Evolutionary conservation across 2,888 invertebrate species (phyloP).

Genomic region (Chrysolina haemoptera): DNA sequence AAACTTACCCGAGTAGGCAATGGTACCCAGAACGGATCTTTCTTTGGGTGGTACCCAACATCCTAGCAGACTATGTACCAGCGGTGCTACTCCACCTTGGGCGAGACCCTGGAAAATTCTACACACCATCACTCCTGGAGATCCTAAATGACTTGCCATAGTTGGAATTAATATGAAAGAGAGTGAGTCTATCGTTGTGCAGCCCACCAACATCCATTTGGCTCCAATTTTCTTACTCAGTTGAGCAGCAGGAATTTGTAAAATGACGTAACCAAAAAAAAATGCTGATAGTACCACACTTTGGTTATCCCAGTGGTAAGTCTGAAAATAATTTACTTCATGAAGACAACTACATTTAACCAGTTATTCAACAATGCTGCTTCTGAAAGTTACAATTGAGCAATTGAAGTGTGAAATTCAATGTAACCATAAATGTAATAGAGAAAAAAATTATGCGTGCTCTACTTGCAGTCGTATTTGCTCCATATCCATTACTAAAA

Average conservation of each 20-base stretch:
- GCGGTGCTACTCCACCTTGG: slow-evolving; percentile 82
- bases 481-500: too few relatives aligned
- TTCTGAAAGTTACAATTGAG: too few relatives aligned
- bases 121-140: slow-evolving; percentile 75
- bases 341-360: too few relatives aligned
- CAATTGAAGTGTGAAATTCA: too few relatives aligned
- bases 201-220: slow-evolving; percentile 75
- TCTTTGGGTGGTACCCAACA: slow-evolving; percentile 84
- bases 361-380: too few relatives aligned
- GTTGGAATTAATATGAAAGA: slow-evolving; percentile 79
- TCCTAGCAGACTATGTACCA: slow-evolving; percentile 80
- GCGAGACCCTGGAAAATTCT: slow-evolving; percentile 82
- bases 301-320: slow-evolving; percentile 73
- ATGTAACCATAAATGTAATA: too few relatives aligned
- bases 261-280: slow-evolving; percentile 85
- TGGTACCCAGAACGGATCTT: slow-evolving; percentile 79
- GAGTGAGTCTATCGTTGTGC: slow-evolving; percentile 75
- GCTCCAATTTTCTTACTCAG: slow-evolving; percentile 84
- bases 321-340: slow-evolving; percentile 60
- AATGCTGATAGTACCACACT: slow-evolving; percentile 80
- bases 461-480: too few relatives aligned
- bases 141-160: slow-evolving; percentile 77
- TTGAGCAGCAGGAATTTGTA: slow-evolving; percentile 81
- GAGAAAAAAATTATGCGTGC: too few relatives aligned
- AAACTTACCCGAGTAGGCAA: slow-evolving; percentile 74